Percentiles rank a stretch among this genome's conserved stretches.
Conservation (phyloP, 2,888 invertebrate species). For the Prosapia bicincta region DNA sequence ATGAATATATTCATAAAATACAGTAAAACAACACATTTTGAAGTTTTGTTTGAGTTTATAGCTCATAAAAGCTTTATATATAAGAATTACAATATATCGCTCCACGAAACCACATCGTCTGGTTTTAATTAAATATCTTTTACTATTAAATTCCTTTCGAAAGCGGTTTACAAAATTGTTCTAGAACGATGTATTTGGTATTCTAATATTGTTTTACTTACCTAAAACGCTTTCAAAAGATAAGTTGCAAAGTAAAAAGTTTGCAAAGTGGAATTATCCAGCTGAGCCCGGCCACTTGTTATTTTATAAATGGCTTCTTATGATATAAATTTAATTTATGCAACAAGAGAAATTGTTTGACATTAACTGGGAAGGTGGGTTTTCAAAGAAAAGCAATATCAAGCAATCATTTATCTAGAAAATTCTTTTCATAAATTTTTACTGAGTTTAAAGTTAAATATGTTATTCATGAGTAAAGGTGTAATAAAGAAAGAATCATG, state of each 20-base stretch:
- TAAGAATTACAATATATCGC: too few relatives aligned
- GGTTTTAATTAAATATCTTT: too few relatives aligned
- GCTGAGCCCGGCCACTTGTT: background rate
- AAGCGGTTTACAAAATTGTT: background rate
- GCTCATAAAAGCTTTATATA: too few relatives aligned
- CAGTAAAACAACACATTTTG: too few relatives aligned
- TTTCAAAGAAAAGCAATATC: background rate
- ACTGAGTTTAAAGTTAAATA: background rate
- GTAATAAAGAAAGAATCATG: too few relatives aligned
- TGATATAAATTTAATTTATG: background rate
- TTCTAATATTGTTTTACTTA: background rate
- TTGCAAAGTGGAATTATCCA: background rate
- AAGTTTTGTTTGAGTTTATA: too few relatives aligned
- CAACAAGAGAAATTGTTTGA: background rate
- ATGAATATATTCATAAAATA: too few relatives aligned
- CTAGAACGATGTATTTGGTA: background rate
- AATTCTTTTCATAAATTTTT: background rate
- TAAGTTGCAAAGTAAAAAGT: background rate
- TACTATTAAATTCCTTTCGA: background rate
- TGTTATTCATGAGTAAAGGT: too few relatives aligned
- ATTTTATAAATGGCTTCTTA: background rate
- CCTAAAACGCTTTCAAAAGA: background rate
- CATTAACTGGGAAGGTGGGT: background rate
- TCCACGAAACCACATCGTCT: too few relatives aligned
- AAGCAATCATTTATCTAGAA: background rate